Evolutionary conservation across 2,797 vertebrate species (phyloP).

Genomic region (Arrhamphus sclerolepis): DNA sequence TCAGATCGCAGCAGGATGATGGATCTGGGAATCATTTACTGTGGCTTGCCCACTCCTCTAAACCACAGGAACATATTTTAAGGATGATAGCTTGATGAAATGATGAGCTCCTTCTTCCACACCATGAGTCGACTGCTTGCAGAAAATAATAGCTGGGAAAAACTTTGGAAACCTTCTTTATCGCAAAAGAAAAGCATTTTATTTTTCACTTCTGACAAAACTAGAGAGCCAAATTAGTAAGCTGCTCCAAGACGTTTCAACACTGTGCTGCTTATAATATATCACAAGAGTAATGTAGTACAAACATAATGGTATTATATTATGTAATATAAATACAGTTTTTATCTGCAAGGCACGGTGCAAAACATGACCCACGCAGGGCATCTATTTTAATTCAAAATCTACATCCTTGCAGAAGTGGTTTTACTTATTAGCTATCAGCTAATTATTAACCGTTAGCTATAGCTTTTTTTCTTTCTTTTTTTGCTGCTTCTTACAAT

Average conservation of each 20-base stretch:
- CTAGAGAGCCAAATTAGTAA: not conserved
- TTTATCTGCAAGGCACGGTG: too few species aligned
- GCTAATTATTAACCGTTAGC: too few species aligned
- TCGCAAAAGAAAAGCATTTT: not conserved
- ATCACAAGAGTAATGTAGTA: not conserved
- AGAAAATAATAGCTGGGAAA: slow-evolving; percentile 18
- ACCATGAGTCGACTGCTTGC: slow-evolving; percentile 16
- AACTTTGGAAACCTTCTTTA: slow-evolving; percentile 14
- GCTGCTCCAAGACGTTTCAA: not conserved
- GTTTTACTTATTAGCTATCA: too few species aligned
- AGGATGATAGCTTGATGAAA: slow-evolving; percentile 70
- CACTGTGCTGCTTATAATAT: not conserved
- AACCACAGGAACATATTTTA: slow-evolving; percentile 64
- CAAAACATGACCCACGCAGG: too few species aligned
- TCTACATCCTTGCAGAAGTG: too few species aligned
- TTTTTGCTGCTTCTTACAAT: too few species aligned
- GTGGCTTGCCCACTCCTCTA: slow-evolving; percentile 70
- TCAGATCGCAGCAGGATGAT: slow-evolving; percentile 80
- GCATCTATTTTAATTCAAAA: too few species aligned
- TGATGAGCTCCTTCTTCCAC: slow-evolving; percentile 66
- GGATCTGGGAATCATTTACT: slow-evolving; percentile 83
- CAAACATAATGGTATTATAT: too few species aligned
- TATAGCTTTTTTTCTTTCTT: too few species aligned
- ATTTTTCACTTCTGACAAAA: too few species aligned
- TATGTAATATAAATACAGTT: too few species aligned